These are phyloP conservation scores for Helostoma temminkii DNA, from an alignment of 2,797 vertebrate species.

Conservation along the genomic window DNA sequence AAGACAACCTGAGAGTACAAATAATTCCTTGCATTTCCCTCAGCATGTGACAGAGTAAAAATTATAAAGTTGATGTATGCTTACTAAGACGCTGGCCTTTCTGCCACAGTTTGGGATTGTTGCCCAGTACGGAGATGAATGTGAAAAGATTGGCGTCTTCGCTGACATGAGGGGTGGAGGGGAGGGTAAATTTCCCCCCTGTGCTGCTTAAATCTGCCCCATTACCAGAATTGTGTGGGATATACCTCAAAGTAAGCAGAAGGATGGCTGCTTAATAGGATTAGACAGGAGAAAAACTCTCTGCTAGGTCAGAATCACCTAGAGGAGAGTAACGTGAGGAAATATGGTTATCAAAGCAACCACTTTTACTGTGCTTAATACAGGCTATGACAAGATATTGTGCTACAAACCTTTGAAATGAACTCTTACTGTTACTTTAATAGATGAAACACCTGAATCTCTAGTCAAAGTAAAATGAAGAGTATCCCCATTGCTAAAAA, in stretches of 20 bases:
- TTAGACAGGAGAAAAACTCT: conserved; percentile 57
- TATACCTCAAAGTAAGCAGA: conserved; percentile 70
- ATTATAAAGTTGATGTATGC: conserved; percentile 72
- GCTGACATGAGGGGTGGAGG: conserved; percentile 13
- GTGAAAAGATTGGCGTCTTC: conserved; percentile 48
- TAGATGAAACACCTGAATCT: conserved; percentile 1
- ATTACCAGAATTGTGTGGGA: conserved; percentile 71
- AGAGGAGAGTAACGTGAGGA: conserved; percentile 29
- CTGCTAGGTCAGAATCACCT: conserved; percentile 51
- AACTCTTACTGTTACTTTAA: background rate
- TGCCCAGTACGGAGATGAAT: conserved; percentile 71
- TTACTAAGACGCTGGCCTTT: conserved; percentile 51
- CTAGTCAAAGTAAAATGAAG: background rate
- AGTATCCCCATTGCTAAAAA: too few species aligned
- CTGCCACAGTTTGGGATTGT: conserved; percentile 65
- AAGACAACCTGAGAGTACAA: conserved; percentile 17
- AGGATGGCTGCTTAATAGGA: conserved; percentile 75
- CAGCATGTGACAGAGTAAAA: conserved; percentile 53
- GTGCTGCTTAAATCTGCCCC: conserved; percentile 71
- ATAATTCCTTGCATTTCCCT: conserved; percentile 44
- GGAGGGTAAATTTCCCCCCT: conserved; percentile 55
- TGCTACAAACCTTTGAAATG: background rate
- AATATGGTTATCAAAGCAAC: conserved; percentile 25
- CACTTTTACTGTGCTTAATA: conserved; percentile 1
- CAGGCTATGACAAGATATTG: background rate